Evolutionary conservation across 2,797 vertebrate genomes (phyloP), one percentile per base, ranked within the genome.

Genomic region (Choloepus didactylus): DNA sequence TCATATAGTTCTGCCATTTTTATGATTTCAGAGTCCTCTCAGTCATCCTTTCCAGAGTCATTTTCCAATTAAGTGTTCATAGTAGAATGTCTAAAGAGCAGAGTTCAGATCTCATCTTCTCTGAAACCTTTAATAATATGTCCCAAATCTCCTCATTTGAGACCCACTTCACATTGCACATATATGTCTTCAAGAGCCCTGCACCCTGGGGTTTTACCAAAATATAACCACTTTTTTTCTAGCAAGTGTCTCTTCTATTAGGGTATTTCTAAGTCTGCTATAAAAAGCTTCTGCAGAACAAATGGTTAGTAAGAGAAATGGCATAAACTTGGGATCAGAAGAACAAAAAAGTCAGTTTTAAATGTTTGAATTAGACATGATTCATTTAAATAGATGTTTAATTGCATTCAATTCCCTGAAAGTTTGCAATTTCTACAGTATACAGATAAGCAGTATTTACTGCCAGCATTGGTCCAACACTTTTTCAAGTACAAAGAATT

Each of bases 221-320:
- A 72, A 81, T 35, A 73, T 35, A 73, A 54, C n/a, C 10, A 64
- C 9, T 93, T 87, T 93, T 93, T 64, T 88, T 56, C 73, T 67
- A 67, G 46, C 25, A 69, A 69, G 62, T 89, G 29, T 69, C 19
- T 23, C 56, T 46, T 46, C 31, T 56, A 11, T 54, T n/a, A 60
- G 16, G 41, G 27, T n/a, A 31, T 44, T 75, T 23, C 16, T 46
- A 62, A 64, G 15, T 46, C 46, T 35, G 25, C 27, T 27, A n/a
- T 82, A 35, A 44, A 66, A n/a, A 19, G 3, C 7, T 85, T 44
- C 31, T 27, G 21, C 25, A 35, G 15, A 85, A 29, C 35, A 44
- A 70, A 35, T 64, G 6, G 44, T 72, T 62, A 44, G n/a, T 72
- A 62, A 62, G 66, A 49, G 9, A 29, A 77, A 25, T 62, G 27